Conservation (phyloP, 2,888 invertebrate species). For the Adelognathus sp. region DNA sequence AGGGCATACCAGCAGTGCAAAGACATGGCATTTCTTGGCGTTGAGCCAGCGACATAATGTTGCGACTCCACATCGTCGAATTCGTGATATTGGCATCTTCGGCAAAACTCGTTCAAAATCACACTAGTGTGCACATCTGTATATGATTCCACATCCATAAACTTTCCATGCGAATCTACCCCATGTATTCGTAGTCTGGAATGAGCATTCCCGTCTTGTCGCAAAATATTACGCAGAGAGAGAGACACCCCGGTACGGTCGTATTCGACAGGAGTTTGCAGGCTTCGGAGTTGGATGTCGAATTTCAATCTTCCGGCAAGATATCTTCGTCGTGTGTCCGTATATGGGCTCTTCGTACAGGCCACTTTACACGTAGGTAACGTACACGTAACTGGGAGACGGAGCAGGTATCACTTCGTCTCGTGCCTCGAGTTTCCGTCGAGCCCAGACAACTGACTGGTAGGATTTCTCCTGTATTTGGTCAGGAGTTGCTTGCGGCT, state of each 20-base stretch:
- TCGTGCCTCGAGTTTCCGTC: constrained; percentile 48
- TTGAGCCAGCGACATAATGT: not conserved
- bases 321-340: constrained; percentile 15
- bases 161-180: not conserved
- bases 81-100: not conserved
- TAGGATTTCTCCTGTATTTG: constrained; percentile 57
- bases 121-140: not conserved
- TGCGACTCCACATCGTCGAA: not conserved
- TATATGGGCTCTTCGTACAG: constrained; percentile 7
- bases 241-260: not conserved
- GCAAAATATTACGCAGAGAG: constrained; percentile 27
- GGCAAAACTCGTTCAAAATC: not conserved
- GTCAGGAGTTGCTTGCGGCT: constrained; percentile 58
- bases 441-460: constrained; percentile 36
- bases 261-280: constrained; percentile 40
- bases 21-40: not conserved
- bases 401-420: constrained; percentile 33
- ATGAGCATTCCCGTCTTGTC: not conserved
- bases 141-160: not conserved
- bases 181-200: not conserved
- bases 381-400: not conserved
- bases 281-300: constrained; percentile 23
- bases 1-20: not conserved
- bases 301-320: constrained; percentile 44
- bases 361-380: constrained; percentile 16